Percentiles rank a stretch among this genome's conserved stretches.
Conservation (phyloP, 2,888 invertebrate species). For the Nomada flava region DNA sequence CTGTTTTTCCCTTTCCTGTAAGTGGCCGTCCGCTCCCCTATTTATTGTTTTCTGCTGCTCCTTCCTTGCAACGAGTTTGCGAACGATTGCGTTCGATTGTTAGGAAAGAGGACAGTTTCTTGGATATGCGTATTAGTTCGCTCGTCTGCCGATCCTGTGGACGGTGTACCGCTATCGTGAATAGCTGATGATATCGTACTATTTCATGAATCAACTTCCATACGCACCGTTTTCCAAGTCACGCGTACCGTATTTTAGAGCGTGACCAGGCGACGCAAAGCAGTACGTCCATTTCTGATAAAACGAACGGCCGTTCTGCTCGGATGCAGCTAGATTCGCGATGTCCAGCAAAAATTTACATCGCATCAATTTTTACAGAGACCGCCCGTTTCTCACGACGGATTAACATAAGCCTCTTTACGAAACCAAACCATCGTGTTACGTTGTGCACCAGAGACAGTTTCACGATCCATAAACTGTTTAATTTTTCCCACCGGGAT, state of each 20-base stretch:
- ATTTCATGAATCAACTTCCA: conserved; percentile 67
- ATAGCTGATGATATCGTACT: conserved; percentile 49
- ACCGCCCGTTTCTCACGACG: conserved; percentile 12
- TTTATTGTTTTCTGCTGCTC: not conserved
- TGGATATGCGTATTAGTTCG: not conserved
- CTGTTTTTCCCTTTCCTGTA: conserved; percentile 9
- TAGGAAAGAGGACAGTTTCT: not conserved
- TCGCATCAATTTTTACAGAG: conserved; percentile 17
- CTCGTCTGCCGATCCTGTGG: conserved; percentile 30
- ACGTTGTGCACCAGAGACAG: too few relatives aligned
- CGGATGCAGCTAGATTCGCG: conserved; percentile 60
- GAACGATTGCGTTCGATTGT: not conserved
- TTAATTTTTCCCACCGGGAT: not conserved
- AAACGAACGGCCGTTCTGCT: conserved; percentile 51
- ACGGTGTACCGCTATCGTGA: conserved; percentile 50
- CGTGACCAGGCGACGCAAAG: conserved; percentile 67
- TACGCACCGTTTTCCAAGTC: conserved; percentile 68
- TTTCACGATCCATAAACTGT: not conserved
- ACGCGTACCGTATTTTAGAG: conserved; percentile 70
- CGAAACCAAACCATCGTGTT: not conserved
- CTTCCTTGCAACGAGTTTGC: too few relatives aligned
- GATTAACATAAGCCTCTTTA: not conserved
- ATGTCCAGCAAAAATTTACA: conserved; percentile 44
- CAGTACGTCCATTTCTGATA: conserved; percentile 45
- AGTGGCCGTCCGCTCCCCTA: conserved; percentile 6